These are phyloP conservation scores for Notamacropus eugenii DNA, from an alignment of 2,797 vertebrate genomes.

Conservation along the genomic window DNA sequence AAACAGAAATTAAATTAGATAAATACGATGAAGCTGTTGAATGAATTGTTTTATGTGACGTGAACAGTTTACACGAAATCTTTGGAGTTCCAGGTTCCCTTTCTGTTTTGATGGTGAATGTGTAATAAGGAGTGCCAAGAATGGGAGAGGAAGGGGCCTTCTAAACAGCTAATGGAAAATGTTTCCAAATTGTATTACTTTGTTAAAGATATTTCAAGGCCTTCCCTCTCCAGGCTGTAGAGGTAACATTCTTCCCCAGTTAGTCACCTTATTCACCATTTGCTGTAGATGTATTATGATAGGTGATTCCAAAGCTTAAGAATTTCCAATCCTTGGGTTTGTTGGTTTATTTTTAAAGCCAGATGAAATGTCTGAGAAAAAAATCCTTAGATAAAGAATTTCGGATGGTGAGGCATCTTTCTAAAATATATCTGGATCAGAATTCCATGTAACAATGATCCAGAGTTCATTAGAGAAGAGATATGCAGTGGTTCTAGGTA, in stretches of 20 bases:
- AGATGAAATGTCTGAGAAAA: not conserved
- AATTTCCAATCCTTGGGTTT: not conserved
- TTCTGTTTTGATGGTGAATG: not conserved
- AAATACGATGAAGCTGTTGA: too few relatives aligned
- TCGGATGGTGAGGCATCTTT: not conserved
- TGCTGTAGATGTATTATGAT: accelerated
- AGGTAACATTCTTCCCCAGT: accelerated
- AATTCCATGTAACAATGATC: not conserved
- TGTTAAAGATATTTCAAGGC: not conserved
- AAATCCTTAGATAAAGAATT: not conserved
- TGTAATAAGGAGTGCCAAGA: not conserved
- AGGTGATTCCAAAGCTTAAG: not conserved
- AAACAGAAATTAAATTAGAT: not conserved
- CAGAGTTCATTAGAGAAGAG: not conserved
- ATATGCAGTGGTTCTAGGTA: not conserved
- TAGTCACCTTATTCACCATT: not conserved
- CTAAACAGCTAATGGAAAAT: accelerated
- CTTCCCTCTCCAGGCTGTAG: too few relatives aligned
- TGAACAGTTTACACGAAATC: not conserved
- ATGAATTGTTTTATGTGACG: not conserved
- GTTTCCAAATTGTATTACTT: not conserved
- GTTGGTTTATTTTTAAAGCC: not conserved
- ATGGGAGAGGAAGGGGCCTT: not conserved
- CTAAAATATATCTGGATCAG: not conserved
- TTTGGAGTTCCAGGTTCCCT: not conserved